These are phyloP conservation scores for Heliconius ethilla DNA, from an alignment of 2,888 invertebrate species.

Conservation along the genomic window DNA sequence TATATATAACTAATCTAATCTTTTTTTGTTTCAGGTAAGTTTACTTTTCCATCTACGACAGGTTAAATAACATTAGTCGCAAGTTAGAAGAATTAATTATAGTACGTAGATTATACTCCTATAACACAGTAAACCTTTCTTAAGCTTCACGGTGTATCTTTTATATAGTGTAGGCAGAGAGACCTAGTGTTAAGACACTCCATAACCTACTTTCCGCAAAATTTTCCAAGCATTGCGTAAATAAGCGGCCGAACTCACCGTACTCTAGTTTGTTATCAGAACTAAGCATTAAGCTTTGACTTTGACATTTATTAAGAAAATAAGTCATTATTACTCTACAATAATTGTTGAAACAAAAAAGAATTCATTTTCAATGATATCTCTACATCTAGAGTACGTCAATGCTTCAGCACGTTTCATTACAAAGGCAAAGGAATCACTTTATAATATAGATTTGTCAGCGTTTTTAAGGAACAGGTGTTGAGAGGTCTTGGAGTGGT, in stretches of 20 bases:
- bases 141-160: neutral
- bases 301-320: neutral
- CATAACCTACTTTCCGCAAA: too few species aligned
- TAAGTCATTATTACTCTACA: neutral
- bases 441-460: neutral
- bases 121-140: neutral
- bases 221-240: too few species aligned
- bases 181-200: neutral
- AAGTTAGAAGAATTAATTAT: neutral
- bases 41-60: neutral
- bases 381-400: constrained; percentile 2
- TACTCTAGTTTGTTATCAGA: neutral
- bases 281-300: too few species aligned
- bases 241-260: too few species aligned
- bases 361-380: neutral
- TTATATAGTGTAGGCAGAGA: neutral
- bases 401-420: neutral
- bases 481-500: neutral
- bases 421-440: neutral
- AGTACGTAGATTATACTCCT: neutral
- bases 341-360: neutral
- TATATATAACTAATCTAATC: neutral
- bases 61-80: neutral
- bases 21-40: constrained; percentile 25
- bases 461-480: neutral